Evolutionary conservation across 2,113 vertebrate genomes (phyloP).

Genomic region (Calidris pugnax): DNA sequence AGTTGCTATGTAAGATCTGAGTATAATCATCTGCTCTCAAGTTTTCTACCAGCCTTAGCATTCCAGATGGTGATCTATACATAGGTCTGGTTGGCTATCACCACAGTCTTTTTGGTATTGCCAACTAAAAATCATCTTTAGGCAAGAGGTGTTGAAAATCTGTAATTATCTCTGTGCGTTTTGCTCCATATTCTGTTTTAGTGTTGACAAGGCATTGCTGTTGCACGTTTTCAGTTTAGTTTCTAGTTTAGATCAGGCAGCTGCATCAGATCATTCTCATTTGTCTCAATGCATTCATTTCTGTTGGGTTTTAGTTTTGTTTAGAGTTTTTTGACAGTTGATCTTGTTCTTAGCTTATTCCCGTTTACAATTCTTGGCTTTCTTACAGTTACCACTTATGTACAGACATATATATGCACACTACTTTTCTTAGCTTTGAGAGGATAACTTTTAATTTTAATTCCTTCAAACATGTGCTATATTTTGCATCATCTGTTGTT

Average conservation of each 20-base stretch:
- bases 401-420: background rate
- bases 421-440: background rate
- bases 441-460: background rate
- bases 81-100: constrained; percentile 16
- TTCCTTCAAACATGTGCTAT: background rate
- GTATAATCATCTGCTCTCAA: background rate
- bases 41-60: background rate
- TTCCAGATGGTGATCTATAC: constrained; percentile 44
- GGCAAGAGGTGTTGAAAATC: background rate
- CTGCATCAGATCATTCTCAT: background rate
- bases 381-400: background rate
- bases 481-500: background rate
- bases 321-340: background rate
- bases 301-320: background rate
- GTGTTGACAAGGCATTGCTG: background rate
- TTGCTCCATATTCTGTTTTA: constrained; percentile 21
- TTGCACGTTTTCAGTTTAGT: background rate
- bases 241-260: background rate
- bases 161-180: background rate
- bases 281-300: background rate
- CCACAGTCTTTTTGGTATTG: background rate
- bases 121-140: constrained; percentile 12
- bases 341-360: background rate
- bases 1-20: background rate
- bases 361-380: background rate